Conservation (phyloP, 2,113 vertebrate genomes). For the Hyaena hyaena region DNA sequence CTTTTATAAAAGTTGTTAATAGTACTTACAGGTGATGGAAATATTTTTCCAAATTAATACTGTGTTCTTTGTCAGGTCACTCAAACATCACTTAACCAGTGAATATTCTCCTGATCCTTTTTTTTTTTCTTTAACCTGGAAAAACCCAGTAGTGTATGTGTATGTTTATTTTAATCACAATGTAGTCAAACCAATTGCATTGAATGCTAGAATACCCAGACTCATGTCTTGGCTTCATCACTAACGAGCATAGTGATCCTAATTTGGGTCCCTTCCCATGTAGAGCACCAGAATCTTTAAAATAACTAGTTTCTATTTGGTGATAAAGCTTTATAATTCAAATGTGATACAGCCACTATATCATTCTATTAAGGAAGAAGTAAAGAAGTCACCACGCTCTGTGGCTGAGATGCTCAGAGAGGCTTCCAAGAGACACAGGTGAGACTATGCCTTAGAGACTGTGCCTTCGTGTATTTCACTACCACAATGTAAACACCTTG, state of each 20-base stretch:
- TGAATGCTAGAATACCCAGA: neutral
- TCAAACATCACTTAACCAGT: neutral
- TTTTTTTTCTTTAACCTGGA: neutral
- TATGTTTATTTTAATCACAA: neutral
- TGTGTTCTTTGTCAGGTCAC: neutral
- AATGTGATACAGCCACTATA: neutral
- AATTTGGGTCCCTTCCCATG: neutral
- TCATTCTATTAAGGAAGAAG: neutral
- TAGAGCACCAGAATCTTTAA: neutral
- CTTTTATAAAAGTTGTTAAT: neutral
- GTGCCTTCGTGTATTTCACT: neutral
- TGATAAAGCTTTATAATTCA: neutral
- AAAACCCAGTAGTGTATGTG: neutral
- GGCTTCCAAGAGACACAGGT: neutral
- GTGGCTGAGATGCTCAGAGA: neutral
- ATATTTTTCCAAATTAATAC: neutral
- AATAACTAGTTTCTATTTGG: neutral
- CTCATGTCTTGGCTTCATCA: neutral
- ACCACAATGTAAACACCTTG: neutral
- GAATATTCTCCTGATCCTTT: neutral
- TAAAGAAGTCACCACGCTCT: neutral
- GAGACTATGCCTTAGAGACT: neutral
- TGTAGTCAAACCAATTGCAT: neutral
- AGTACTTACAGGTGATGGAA: neutral
- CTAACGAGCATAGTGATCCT: neutral